These are phyloP conservation scores for Malthinus seriepunctatus DNA, from an alignment of 2,888 invertebrate genomes.

Conservation along the genomic window DNA sequence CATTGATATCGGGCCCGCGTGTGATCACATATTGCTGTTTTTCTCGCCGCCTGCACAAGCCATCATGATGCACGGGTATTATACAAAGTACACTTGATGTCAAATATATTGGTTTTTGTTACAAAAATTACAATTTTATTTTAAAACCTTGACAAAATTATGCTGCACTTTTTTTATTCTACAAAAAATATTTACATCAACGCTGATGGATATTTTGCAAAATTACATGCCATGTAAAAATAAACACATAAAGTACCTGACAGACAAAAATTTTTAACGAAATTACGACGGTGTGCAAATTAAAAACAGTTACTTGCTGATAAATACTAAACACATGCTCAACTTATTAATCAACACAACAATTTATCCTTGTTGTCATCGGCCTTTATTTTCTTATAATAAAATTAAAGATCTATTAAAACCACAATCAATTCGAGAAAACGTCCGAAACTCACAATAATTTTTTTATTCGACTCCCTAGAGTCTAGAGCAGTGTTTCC, in stretches of 20 bases:
- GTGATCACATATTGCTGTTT: slow-evolving; percentile 54
- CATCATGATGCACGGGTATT: slow-evolving; percentile 31
- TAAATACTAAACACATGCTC: too few relatives aligned
- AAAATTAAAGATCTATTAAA: too few relatives aligned
- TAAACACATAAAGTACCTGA: slow-evolving; percentile 2
- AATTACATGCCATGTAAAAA: not conserved
- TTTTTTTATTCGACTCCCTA: too few relatives aligned
- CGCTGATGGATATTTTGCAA: slow-evolving; percentile 6
- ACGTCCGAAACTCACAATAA: too few relatives aligned
- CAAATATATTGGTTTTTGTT: slow-evolving; percentile 3
- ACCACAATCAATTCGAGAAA: too few relatives aligned
- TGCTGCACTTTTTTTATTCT: slow-evolving; percentile 2
- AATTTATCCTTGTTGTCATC: too few relatives aligned
- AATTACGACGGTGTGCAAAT: not conserved
- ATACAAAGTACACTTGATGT: slow-evolving; percentile 26
- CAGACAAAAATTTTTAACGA: slow-evolving; percentile 4
- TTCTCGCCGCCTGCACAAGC: slow-evolving; percentile 40
- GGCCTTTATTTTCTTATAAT: too few relatives aligned
- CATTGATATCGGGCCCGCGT: slow-evolving; percentile 54
- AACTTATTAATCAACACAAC: too few relatives aligned
- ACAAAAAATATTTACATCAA: not conserved
- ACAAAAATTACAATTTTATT: not conserved
- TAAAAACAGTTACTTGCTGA: too few relatives aligned
- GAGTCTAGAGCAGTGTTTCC: too few relatives aligned
- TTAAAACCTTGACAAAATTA: slow-evolving; percentile 1